phyloP scores from a whole-genome alignment of 2,888 invertebrate species.

The Mythimna albipuncta region DNA sequence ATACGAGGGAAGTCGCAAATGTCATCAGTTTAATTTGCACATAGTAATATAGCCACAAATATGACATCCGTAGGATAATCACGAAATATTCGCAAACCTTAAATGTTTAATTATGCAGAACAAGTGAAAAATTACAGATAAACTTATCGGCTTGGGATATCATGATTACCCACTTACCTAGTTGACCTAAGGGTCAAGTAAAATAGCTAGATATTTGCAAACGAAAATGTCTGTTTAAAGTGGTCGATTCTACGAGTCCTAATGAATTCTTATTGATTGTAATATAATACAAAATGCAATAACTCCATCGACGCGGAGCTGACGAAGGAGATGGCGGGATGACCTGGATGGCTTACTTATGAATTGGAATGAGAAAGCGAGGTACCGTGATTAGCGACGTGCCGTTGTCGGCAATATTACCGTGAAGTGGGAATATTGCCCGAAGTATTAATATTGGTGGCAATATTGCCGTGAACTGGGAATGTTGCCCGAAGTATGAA shows the following conservation, averaged over 20 bases:
- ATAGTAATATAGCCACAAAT: conserved; percentile 17
- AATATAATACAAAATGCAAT: too few species aligned
- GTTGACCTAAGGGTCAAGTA: conserved; percentile 37
- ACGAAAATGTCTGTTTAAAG: conserved; percentile 20
- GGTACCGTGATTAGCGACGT: too few species aligned
- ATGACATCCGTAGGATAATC: conserved; percentile 13
- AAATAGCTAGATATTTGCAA: conserved; percentile 36
- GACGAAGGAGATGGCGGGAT: too few species aligned
- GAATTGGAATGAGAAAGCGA: too few species aligned
- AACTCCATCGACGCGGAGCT: too few species aligned
- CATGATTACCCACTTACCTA: conserved; percentile 44
- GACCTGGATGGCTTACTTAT: too few species aligned
- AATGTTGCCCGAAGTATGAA: too few species aligned
- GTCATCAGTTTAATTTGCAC: conserved; percentile 19
- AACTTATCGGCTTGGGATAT: conserved; percentile 32
- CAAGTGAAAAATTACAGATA: conserved; percentile 44
- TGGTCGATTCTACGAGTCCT: background rate
- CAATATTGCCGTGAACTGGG: too few species aligned
- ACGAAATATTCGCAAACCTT: conserved; percentile 15
- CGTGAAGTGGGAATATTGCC: too few species aligned
- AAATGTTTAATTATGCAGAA: conserved; percentile 44
- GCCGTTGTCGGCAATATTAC: too few species aligned
- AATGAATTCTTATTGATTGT: conserved; percentile 1
- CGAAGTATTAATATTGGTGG: too few species aligned
- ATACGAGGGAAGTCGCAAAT: conserved; percentile 13